Evolutionary conservation across 2,113 vertebrate species (phyloP).

Genomic region (Ceratotherium simum): DNA sequence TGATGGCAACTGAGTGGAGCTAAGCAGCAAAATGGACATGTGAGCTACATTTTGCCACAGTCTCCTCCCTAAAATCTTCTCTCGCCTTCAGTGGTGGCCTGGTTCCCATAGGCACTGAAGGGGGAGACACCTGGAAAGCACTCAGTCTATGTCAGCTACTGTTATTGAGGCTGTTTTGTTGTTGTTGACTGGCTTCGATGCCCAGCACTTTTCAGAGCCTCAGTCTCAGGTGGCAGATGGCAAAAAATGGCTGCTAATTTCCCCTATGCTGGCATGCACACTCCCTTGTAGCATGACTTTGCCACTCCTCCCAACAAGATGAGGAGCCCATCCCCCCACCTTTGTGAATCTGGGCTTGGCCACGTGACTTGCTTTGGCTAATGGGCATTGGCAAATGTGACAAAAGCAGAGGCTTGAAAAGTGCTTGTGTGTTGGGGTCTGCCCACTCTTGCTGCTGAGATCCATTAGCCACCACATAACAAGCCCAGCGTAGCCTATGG

Average conservation of each 20-base stretch:
- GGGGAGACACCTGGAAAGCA: background rate
- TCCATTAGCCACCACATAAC: too few relatives aligned
- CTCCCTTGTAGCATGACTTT: background rate
- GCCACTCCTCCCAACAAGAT: rapidly evolving
- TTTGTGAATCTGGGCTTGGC: background rate
- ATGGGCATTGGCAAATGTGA: background rate
- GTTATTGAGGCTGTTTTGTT: background rate
- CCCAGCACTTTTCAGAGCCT: background rate
- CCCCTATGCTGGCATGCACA: rapidly evolving
- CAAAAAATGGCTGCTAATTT: background rate
- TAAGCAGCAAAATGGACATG: background rate
- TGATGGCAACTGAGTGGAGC: background rate
- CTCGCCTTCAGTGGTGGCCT: background rate
- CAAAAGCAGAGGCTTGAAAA: background rate
- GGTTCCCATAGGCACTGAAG: background rate
- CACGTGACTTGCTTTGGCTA: background rate
- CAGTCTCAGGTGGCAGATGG: background rate
- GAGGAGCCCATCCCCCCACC: background rate
- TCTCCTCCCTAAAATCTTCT: background rate
- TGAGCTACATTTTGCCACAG: rapidly evolving
- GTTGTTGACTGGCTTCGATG: background rate
- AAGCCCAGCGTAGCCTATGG: background rate
- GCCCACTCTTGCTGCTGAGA: background rate
- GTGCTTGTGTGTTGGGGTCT: background rate
- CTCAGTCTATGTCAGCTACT: rapidly evolving